Evolutionary conservation across 2,888 invertebrate genomes (phyloP).

Genomic region (Dioctria rufipes): DNA sequence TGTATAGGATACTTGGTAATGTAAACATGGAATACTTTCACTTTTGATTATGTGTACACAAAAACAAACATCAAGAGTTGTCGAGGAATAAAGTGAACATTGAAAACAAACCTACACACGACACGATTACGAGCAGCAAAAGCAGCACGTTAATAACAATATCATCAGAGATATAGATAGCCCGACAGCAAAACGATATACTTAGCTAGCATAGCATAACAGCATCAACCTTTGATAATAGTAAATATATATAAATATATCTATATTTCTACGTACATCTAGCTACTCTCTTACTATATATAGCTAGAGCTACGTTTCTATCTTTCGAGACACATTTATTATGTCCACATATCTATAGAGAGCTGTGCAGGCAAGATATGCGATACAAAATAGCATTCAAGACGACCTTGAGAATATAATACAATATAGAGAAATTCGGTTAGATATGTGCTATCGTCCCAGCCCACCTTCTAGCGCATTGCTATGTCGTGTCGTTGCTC

Average conservation of each 20-base stretch:
- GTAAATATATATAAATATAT: slow-evolving; percentile 20
- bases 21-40: slow-evolving; percentile 59
- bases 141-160: slow-evolving; percentile 41
- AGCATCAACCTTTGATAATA: slow-evolving; percentile 34
- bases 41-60: slow-evolving; percentile 56
- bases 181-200: not conserved
- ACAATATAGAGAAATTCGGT: slow-evolving; percentile 57
- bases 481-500: not conserved
- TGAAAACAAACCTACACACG: slow-evolving; percentile 48
- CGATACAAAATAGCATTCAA: slow-evolving; percentile 55
- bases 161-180: slow-evolving; percentile 37
- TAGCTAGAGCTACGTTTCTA: slow-evolving; percentile 3
- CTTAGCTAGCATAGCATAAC: not conserved
- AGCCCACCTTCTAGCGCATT: not conserved
- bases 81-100: slow-evolving; percentile 47
- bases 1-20: slow-evolving; percentile 48
- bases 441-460: slow-evolving; percentile 37
- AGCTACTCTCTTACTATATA: no score
- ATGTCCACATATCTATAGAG: slow-evolving; percentile 41
- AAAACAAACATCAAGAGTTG: slow-evolving; percentile 50
- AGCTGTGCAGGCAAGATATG: slow-evolving; percentile 31
- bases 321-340: slow-evolving; percentile 54
- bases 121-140: slow-evolving; percentile 37
- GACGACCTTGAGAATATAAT: slow-evolving; percentile 58
- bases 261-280: slow-evolving; percentile 1